phyloP scores from a whole-genome alignment of 2,797 vertebrate species.

The Gobionotothen gibberifrons region DNA sequence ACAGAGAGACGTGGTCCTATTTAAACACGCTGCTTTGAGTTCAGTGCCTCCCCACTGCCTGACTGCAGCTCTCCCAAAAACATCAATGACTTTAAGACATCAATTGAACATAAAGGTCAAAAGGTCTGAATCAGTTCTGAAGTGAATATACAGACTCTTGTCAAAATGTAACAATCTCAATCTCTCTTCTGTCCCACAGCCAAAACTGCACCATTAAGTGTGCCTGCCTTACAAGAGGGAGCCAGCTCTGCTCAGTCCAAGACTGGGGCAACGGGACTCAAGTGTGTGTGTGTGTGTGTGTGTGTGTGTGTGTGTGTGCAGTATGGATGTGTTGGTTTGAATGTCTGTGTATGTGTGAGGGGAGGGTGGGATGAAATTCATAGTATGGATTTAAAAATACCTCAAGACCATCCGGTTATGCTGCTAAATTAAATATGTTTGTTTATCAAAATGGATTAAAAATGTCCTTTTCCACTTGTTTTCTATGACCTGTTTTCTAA shows the following conservation, averaged over 20 bases:
- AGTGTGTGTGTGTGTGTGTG: constrained; percentile 30
- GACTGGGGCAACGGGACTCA: constrained; percentile 72
- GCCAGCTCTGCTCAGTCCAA: constrained; percentile 71
- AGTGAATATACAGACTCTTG: background rate
- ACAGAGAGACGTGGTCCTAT: background rate
- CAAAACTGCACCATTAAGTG: constrained; percentile 96
- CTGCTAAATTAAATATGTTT: constrained; percentile 91
- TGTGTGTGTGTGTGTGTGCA: constrained; percentile 10
- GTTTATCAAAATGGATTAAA: constrained; percentile 86
- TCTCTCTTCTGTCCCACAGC: constrained; percentile 81
- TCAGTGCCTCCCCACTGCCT: background rate
- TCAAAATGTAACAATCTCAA: constrained; percentile 21
- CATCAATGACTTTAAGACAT: background rate
- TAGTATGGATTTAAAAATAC: constrained; percentile 89
- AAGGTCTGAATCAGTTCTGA: background rate
- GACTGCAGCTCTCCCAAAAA: background rate
- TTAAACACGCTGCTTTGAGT: background rate
- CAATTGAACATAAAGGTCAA: background rate
- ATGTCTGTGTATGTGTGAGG: constrained; percentile 26
- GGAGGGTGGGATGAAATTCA: constrained; percentile 69
- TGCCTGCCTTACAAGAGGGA: constrained; percentile 86
- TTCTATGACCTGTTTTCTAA: constrained; percentile 29
- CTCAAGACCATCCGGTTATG: constrained; percentile 93
- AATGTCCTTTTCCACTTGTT: constrained; percentile 82
- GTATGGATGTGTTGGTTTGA: constrained; percentile 24